Evolutionary conservation across 2,888 invertebrate genomes (phyloP), one percentile per base, ranked within the genome.

Genomic region (Amphimallon solstitiale): DNA sequence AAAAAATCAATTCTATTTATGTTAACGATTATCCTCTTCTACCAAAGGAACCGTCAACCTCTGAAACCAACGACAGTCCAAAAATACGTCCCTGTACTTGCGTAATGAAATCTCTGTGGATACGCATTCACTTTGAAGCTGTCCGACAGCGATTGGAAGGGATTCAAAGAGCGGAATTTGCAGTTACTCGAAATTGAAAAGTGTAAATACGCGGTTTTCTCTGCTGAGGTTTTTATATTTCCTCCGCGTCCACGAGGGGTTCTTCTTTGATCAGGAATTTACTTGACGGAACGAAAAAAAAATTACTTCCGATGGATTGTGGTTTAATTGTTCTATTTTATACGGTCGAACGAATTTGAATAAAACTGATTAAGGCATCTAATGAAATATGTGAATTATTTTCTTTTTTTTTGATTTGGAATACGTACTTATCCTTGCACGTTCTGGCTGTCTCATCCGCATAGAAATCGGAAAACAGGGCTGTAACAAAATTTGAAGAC

Each of bases 121-220:
- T 45, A 59, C 56, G 56, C 15, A 43, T 59, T 59, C 38, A 12
- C 40, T 59, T 59, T 59, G 43, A 59, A 43, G 45, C 9, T 17
- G n/a, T 9, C 43, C 15, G 5, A 1, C 29, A 29, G 29, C 29
- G 23, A 43, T 29, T 43, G 43, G 15, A 45, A 43, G 14, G 56
- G 17, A 29, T 15, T 23, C 23, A 43, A 59, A 43, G 43, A 34
- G n/a, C 43, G 17, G 23, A 17, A 43, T 59, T 59, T 59, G 43
- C 56, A 51, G 56, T 59, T 59, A 14, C 43, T 15, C 43, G 43
- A 38, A 59, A 59, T 59, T 59, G 45, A 29, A 45, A 59, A 59
- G 43, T 59, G 56, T 59, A 59, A 43, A 59, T 45, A 45, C 43
- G 43, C 29, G 43, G 43, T 43, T 23, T 23, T 17, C 34, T 15